A percentile compares a stretch with the other conserved stretches of the same genome.
Evolutionary conservation across 2,113 vertebrate species (phyloP).

Genomic region (Malurus cyaneus): DNA sequence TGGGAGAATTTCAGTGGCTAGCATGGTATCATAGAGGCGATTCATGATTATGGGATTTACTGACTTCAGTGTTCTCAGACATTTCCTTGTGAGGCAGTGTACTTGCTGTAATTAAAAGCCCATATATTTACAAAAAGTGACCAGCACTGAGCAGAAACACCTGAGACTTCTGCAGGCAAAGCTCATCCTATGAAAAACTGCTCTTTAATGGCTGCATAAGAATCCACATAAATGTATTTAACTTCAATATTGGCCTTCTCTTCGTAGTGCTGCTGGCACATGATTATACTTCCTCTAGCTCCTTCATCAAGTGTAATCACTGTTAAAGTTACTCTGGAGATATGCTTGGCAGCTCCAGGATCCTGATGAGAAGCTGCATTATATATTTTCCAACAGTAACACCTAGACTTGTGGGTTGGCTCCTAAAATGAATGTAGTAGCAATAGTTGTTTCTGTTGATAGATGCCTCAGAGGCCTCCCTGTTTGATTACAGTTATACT

Average conservation of each 20-base stretch:
- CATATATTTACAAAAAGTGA: neutral
- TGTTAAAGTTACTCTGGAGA: conserved; percentile 54
- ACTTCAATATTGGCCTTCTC: conserved; percentile 27
- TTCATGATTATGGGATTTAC: conserved; percentile 59
- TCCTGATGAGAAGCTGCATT: conserved; percentile 40
- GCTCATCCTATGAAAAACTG: conserved; percentile 18
- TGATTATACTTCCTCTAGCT: conserved; percentile 5
- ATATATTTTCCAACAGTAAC: conserved; percentile 27
- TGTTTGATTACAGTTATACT: neutral
- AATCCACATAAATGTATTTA: conserved; percentile 2
- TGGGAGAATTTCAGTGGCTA: neutral
- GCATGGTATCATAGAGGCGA: neutral
- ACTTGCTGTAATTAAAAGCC: conserved; percentile 25
- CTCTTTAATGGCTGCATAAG: neutral
- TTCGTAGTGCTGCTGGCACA: conserved; percentile 39
- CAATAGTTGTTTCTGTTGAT: conserved; percentile 26
- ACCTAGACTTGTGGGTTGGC: conserved; percentile 22
- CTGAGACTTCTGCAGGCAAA: neutral
- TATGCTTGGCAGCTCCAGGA: neutral
- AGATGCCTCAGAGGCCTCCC: neutral
- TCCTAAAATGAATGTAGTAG: neutral
- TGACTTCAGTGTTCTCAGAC: conserved; percentile 45
- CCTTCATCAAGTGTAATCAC: conserved; percentile 47
- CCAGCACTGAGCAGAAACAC: neutral
- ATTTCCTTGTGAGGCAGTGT: conserved; percentile 1